Evolutionary conservation across 1,140 invertebrate species (phyloP).

Genomic region (Apis cerana): DNA sequence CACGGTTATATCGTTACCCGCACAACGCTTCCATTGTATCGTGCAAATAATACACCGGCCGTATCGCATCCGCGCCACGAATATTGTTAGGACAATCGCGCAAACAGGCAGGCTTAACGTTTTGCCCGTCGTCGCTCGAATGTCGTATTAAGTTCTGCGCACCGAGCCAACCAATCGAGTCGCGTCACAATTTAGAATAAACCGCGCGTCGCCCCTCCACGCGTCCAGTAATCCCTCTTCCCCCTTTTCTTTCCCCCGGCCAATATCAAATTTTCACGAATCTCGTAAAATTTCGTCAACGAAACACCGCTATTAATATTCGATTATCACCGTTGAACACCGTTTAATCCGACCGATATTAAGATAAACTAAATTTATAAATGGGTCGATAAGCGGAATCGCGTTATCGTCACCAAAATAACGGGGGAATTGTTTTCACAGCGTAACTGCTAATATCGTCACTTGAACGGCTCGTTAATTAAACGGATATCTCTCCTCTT

Average conservation of each 20-base stretch:
- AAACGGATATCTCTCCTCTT: conserved; percentile 50
- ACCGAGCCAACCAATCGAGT: background rate
- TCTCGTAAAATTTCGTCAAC: too few relatives aligned
- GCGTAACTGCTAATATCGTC: conserved; percentile 2
- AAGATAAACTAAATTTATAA: background rate
- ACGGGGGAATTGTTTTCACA: background rate
- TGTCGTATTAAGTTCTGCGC: conserved; percentile 8
- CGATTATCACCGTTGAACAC: background rate
- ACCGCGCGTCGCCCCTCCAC: background rate
- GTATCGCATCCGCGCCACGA: conserved; percentile 29
- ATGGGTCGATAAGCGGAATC: background rate
- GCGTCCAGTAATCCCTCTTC: too few relatives aligned
- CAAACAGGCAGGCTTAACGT: conserved; percentile 62
- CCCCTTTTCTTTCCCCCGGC: too few relatives aligned
- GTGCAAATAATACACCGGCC: conserved; percentile 31
- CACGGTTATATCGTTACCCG: conserved; percentile 45
- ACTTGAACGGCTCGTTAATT: conserved; percentile 58
- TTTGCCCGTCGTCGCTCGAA: conserved; percentile 53
- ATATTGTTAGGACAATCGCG: conserved; percentile 37
- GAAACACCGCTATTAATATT: too few relatives aligned
- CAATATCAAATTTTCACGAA: too few relatives aligned
- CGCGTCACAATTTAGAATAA: conserved; percentile 11
- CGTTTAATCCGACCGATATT: background rate
- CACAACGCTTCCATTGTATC: conserved; percentile 36
- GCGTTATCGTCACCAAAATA: background rate